phyloP scores from a whole-genome alignment of 2,888 invertebrate genomes.

The Callimorpha dominula region DNA sequence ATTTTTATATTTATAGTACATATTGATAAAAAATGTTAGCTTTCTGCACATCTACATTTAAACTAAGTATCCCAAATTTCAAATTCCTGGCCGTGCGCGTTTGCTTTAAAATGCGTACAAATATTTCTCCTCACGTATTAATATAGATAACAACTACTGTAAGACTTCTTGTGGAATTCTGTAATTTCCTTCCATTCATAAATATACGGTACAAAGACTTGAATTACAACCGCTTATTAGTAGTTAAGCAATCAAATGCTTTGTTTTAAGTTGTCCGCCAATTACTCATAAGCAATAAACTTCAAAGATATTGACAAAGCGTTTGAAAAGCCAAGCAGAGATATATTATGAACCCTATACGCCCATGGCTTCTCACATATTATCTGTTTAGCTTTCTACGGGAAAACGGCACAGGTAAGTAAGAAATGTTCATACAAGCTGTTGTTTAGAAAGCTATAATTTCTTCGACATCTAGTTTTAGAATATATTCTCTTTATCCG shows the following conservation, averaged over 20 bases:
- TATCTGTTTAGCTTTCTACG: conserved; percentile 44
- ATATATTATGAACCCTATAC: background rate
- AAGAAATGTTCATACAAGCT: conserved; percentile 20
- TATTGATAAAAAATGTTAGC: too few species aligned
- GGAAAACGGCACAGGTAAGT: conserved; percentile 33
- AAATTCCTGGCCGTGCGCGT: too few species aligned
- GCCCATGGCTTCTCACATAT: background rate
- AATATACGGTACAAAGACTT: background rate
- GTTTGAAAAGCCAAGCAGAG: background rate
- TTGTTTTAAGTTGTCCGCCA: background rate
- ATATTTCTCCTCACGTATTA: too few species aligned
- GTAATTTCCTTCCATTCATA: background rate
- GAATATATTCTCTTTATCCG: conserved; percentile 7
- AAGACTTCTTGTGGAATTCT: background rate
- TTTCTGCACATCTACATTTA: too few species aligned
- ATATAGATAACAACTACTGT: background rate
- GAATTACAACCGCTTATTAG: background rate
- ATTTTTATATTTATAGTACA: too few species aligned
- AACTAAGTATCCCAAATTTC: too few species aligned
- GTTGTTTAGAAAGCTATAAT: conserved; percentile 45
- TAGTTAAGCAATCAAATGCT: background rate
- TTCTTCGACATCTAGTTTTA: conserved; percentile 11
- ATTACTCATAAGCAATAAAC: background rate
- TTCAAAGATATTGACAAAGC: background rate
- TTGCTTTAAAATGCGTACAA: too few species aligned